Evolutionary conservation across 2,888 invertebrate genomes (phyloP).

Genomic region (Pyrgus malvae): DNA sequence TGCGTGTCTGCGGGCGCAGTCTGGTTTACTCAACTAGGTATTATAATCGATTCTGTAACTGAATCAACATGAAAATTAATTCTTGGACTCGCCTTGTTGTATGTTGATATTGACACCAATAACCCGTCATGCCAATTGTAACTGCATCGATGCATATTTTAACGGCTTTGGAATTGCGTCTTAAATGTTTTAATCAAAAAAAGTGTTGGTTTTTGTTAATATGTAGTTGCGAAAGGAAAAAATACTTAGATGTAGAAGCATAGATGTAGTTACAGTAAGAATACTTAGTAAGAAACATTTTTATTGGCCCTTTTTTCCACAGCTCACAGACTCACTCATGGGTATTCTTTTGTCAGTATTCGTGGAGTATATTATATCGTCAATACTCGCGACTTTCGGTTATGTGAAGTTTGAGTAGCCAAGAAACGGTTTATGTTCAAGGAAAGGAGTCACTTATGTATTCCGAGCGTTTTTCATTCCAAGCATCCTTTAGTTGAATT

Average conservation of each 20-base stretch:
- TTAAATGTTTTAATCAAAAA: not conserved
- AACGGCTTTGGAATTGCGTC: too few relatives aligned
- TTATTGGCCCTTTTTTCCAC: too few relatives aligned
- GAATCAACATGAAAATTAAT: constrained; percentile 44
- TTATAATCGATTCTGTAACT: constrained; percentile 44
- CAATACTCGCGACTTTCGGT: too few relatives aligned
- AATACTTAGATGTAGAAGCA: too few relatives aligned
- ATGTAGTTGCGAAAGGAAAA: too few relatives aligned
- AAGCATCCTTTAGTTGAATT: constrained; percentile 48
- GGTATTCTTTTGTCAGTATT: too few relatives aligned
- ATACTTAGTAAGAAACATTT: too few relatives aligned
- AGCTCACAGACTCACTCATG: too few relatives aligned
- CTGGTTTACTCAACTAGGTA: constrained; percentile 34
- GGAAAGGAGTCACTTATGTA: constrained; percentile 34
- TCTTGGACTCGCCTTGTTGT: constrained; percentile 37
- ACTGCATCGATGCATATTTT: constrained; percentile 23
- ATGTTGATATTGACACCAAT: constrained; percentile 44
- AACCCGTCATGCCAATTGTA: constrained; percentile 35
- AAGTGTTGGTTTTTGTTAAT: not conserved
- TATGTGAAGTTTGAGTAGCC: constrained; percentile 3
- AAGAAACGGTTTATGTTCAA: constrained; percentile 19
- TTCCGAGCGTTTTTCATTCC: constrained; percentile 51
- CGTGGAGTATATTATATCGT: too few relatives aligned
- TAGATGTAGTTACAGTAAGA: too few relatives aligned
- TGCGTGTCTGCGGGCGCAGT: constrained; percentile 33